Evolutionary conservation across 2,113 vertebrate genomes (phyloP), one percentile per base, ranked within the genome.

Genomic region (Hypocryptadius cinnamomeus): DNA sequence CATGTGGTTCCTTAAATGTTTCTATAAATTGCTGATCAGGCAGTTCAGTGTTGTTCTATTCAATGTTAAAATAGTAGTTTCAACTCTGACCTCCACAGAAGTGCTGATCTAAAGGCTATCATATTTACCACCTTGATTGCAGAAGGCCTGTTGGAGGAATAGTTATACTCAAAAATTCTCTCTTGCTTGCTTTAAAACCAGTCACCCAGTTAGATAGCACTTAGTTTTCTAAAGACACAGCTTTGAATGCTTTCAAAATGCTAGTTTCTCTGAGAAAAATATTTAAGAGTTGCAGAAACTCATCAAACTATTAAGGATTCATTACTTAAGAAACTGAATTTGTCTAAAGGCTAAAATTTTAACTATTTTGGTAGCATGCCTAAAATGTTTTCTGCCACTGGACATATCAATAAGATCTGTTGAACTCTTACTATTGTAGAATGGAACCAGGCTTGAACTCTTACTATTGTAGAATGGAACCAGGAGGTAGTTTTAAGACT

Each of bases 211-310:
- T 87, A 72, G 64, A 85, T 15, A 66, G 53, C 65, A 84, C 70
- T 81, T 73, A 70, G 40, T 87, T 90, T 90, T 77, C 87, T 42
- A 27, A 77, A 72, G 71, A 76, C 10, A 51, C n/a, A 65, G 7
- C 35, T 56, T 66, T 30, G 30, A 82, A 51, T 66, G 44, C 82
- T 94, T 94, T 82, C 79, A 78, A 73, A 91, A 91, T 96, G 89
- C 91, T 93, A 69, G 79, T 72, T 92, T 79, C 64, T 90, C 48
- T 27, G 73, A 40, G 40, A 53, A 89, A 87, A 91, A 50, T 21
- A 35, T 40, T 54, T 44, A 31, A 59, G 53, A 31, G 13, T 78
- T 94, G 71, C 20, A 59, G 71, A 79, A 81, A 48, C 48, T 85
- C 8, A 37, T 47, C n/a, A 54, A 68, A 78, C 30, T 82, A 14